Evolutionary conservation across 2,888 invertebrate species (phyloP), one percentile per base, ranked within the genome.

Genomic region (Nesidiocoris tenuis): DNA sequence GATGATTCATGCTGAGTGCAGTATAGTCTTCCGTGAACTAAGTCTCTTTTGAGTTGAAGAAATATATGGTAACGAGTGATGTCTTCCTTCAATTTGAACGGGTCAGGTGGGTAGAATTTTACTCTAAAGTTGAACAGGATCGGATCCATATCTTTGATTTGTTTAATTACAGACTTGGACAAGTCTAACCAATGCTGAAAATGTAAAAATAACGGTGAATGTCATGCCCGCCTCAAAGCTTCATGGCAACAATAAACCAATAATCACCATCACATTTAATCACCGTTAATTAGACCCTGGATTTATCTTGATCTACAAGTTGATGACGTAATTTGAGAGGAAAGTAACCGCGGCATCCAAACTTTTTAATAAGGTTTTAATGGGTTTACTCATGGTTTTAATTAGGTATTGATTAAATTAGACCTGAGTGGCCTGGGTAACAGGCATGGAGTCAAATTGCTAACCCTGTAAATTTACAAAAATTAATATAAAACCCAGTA

Each of bases 81-180:
- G 84, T 97, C 94, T 84, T 97, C 98, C 84, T 94, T 95, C 79
- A 98, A 86, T 74, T 94, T 88, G 84, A 94, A 88, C 17, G 98
- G 97, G 85, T 98, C 96, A 76, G 94, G 94, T 17, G 98, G 98
- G 84, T 98, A 98, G 85, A 96, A 98, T 86, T 98, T 98, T 79
- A 98, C 95, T 79, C 98, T 93, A 85, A 98, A 95, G 85, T 96
- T 96, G 84, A 98, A 94, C 77, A 96, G 86, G 82, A 95, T 92
- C 78, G 95, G 94, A 81, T 94, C 92, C 82, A 96, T 89, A 85
- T 96, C 92, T 91, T 94, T 95, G 54, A 95, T 92, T 89, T 96
- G 95, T 84, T 95, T 96, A 80, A 92, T 85, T 83, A 95, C 91
- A 80, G 93, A 90, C 86, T 95, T 95, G 77, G 92, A 92, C 84